Evolutionary conservation across 2,113 vertebrate genomes (phyloP).

Genomic region (Crotalus viridis): DNA sequence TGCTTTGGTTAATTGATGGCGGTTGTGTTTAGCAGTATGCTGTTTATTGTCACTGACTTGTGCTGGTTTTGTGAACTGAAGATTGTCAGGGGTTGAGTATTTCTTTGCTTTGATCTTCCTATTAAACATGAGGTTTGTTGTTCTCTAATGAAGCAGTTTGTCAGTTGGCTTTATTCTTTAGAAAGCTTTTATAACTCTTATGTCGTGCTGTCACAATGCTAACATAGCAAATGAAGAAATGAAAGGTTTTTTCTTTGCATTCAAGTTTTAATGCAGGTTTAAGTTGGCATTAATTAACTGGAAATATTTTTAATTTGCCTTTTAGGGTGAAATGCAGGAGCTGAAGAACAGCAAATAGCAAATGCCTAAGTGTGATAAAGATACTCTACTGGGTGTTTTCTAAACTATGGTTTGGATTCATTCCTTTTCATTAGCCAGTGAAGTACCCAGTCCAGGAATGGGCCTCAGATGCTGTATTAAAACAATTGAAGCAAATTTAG

Average conservation of each 20-base stretch:
- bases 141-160: neutral
- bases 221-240: neutral
- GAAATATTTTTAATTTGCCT: neutral
- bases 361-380: neutral
- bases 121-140: neutral
- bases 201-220: neutral
- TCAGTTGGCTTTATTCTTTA: conserved; percentile 1
- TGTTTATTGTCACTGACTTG: conserved; percentile 3
- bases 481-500: neutral
- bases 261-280: neutral
- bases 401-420: neutral
- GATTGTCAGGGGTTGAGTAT: neutral
- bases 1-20: conserved; percentile 17
- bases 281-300: neutral
- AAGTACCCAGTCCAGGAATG: neutral
- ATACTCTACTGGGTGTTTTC: neutral
- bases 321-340: neutral
- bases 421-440: neutral
- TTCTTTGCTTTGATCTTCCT: neutral
- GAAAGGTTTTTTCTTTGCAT: neutral
- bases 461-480: neutral
- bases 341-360: neutral
- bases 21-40: neutral
- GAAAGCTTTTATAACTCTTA: neutral
- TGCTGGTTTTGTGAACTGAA: conserved; percentile 3